Conservation (phyloP, 1,140 invertebrate genomes). For the Manduca sexta region DNA sequence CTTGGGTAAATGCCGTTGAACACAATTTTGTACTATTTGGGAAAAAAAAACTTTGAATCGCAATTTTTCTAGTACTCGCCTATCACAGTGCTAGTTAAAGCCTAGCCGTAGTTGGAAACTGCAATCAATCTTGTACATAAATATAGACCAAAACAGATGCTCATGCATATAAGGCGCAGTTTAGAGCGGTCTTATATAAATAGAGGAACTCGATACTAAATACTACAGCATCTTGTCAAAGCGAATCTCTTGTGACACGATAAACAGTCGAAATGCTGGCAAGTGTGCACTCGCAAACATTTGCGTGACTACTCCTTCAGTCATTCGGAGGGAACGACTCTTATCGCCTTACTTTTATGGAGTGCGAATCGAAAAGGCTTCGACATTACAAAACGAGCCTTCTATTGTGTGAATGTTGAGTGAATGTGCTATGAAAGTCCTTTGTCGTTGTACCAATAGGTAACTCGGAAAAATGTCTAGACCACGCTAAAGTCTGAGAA, state of each 20-base stretch:
- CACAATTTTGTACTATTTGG: too few relatives aligned
- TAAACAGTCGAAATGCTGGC: constrained; percentile 29
- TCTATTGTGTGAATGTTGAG: constrained; percentile 43
- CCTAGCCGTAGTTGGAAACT: too few relatives aligned
- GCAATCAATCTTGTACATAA: too few relatives aligned
- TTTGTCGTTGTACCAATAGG: constrained; percentile 37
- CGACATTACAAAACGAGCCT: constrained; percentile 46
- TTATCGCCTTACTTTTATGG: constrained; percentile 59
- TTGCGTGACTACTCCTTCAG: constrained; percentile 42
- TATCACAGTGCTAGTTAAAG: too few relatives aligned
- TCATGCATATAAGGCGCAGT: constrained; percentile 40
- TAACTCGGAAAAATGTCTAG: constrained; percentile 16
- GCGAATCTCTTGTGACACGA: constrained; percentile 43
- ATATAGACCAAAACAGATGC: too few relatives aligned
- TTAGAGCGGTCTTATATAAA: constrained; percentile 23
- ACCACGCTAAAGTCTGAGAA: constrained; percentile 4
- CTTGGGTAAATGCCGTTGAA: too few relatives aligned
- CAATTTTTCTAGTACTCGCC: too few relatives aligned
- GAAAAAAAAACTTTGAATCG: too few relatives aligned
- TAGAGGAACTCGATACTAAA: constrained; percentile 40
- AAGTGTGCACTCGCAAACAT: constrained; percentile 29
- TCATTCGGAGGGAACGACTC: constrained; percentile 53
- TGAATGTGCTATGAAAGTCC: constrained; percentile 40
- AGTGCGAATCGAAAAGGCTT: constrained; percentile 56
- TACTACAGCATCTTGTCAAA: constrained; percentile 28